These are phyloP conservation scores for Heliconius nattereri DNA, from an alignment of 1,140 invertebrate species.

Conservation along the genomic window DNA sequence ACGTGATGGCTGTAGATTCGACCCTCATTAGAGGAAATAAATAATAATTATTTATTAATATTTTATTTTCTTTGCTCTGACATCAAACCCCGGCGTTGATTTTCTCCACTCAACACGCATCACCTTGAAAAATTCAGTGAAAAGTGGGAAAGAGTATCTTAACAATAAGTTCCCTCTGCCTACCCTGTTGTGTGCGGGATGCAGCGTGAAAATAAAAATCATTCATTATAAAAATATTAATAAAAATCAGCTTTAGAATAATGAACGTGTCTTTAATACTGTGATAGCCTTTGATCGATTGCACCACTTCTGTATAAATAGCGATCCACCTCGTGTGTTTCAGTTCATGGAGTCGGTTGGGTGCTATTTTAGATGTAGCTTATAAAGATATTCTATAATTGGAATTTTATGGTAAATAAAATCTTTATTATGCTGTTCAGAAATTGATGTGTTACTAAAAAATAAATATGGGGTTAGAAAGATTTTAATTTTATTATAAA, in stretches of 20 bases:
- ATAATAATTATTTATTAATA: too few relatives aligned
- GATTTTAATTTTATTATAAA: not conserved
- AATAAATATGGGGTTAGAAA: not conserved
- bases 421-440: not conserved
- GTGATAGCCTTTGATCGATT: slow-evolving; percentile 8
- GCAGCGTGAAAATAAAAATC: too few relatives aligned
- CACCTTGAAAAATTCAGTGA: too few relatives aligned
- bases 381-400: slow-evolving; percentile 1
- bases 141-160: too few relatives aligned
- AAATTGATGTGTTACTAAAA: too few relatives aligned
- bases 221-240: not conserved
- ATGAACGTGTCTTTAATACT: not conserved
- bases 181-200: too few relatives aligned
- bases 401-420: not conserved
- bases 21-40: too few relatives aligned
- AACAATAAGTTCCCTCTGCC: too few relatives aligned
- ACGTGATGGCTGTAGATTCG: too few relatives aligned
- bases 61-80: too few relatives aligned
- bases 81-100: too few relatives aligned
- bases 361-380: slow-evolving; percentile 1
- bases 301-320: not conserved
- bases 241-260: not conserved
- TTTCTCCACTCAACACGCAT: too few relatives aligned
- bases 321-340: slow-evolving; percentile 1
- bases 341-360: not conserved